Conservation (phyloP, 2,888 invertebrate species). For the Microplitis deprimator region DNA sequence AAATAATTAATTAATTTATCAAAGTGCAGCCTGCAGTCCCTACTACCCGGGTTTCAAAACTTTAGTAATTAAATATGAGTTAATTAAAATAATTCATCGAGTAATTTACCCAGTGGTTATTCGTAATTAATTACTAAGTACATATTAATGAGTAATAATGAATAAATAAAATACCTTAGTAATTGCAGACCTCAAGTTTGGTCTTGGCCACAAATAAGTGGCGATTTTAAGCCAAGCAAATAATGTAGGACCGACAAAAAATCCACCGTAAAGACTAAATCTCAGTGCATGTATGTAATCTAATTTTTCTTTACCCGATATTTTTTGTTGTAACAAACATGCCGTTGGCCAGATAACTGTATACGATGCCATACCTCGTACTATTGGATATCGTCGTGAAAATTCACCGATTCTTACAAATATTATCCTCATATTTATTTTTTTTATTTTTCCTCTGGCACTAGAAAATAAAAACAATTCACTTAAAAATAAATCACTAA, state of each 20-base stretch:
- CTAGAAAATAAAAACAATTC: background rate
- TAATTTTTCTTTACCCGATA: constrained; percentile 65
- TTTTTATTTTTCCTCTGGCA: background rate
- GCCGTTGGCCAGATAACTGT: constrained; percentile 76
- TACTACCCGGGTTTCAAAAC: no score
- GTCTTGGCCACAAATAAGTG: constrained; percentile 83
- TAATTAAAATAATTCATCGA: no score
- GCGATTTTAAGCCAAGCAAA: constrained; percentile 86
- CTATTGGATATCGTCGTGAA: constrained; percentile 72
- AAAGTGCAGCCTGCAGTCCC: background rate
- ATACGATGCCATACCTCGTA: constrained; percentile 77
- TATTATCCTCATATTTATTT: constrained; percentile 61
- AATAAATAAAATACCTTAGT: constrained; percentile 76
- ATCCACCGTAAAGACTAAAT: constrained; percentile 85
- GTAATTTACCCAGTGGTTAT: no score
- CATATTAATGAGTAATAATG: background rate
- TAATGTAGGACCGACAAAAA: constrained; percentile 86
- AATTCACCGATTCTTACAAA: constrained; percentile 71
- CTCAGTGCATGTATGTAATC: constrained; percentile 76
- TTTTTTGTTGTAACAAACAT: constrained; percentile 75
- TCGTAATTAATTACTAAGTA: no score
- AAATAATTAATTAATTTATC: background rate
- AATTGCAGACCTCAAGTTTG: constrained; percentile 79
- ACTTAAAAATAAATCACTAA: background rate
- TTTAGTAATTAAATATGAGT: no score